phyloP scores from a whole-genome alignment of 2,797 vertebrate genomes.

The Choloepus didactylus region DNA sequence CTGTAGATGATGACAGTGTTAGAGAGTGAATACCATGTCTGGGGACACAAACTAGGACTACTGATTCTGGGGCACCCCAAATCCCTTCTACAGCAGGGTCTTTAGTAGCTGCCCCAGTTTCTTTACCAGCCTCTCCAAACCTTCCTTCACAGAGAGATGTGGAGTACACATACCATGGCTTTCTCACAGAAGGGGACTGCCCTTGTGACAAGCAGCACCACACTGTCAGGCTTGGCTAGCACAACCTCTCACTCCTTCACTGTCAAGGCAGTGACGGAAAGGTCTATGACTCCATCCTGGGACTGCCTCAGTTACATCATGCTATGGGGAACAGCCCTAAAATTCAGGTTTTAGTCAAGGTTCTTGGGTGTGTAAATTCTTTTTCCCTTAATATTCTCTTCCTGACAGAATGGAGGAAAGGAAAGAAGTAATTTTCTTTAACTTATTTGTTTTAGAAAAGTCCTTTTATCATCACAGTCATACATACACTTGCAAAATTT shows the following conservation, averaged over 20 bases:
- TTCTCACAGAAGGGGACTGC: not conserved
- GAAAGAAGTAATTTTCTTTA: not conserved
- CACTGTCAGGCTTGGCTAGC: not conserved
- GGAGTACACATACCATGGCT: not conserved
- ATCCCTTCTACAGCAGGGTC: not conserved
- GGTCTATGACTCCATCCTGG: not conserved
- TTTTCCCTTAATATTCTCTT: not conserved
- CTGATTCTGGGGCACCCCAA: rapidly evolving
- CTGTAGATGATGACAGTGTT: rapidly evolving
- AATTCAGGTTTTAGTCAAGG: not conserved
- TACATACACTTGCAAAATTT: not conserved
- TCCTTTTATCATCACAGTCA: not conserved
- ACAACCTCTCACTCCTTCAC: not conserved
- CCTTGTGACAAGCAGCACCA: not conserved
- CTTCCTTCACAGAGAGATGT: not conserved
- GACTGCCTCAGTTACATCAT: not conserved
- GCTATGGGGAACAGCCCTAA: not conserved
- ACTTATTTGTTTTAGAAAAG: conserved; percentile 19
- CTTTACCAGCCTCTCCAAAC: not conserved
- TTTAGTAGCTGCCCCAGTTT: not conserved
- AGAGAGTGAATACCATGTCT: not conserved
- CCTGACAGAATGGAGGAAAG: not conserved
- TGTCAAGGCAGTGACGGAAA: not conserved
- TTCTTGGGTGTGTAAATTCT: not conserved
- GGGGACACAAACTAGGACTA: not conserved